Percentiles rank a stretch among this genome's conserved stretches.
phyloP scores from a whole-genome alignment of 1,140 invertebrate species.

The Hycleus phaleratus region DNA sequence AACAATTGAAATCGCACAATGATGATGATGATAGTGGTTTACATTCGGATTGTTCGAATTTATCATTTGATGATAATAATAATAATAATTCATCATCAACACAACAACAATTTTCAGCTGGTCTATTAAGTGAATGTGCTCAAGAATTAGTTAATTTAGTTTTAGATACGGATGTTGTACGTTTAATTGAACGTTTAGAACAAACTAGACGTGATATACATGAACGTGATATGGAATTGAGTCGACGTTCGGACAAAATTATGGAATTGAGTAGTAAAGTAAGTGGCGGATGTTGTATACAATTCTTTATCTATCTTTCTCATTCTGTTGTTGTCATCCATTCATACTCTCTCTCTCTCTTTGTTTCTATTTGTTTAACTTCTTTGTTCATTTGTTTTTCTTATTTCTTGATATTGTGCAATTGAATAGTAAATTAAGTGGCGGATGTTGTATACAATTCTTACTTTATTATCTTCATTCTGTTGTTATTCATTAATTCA shows the following conservation, averaged over 20 bases:
- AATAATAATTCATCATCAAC: not conserved
- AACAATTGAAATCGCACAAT: slow-evolving; percentile 62
- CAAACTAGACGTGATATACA: slow-evolving; percentile 63
- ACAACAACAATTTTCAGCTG: slow-evolving; percentile 28
- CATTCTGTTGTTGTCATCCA: no score
- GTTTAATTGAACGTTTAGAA: slow-evolving; percentile 72
- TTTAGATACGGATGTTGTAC: slow-evolving; percentile 65
- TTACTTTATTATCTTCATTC: no score
- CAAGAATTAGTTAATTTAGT: slow-evolving; percentile 65
- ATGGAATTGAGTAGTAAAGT: slow-evolving; percentile 74
- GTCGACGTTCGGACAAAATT: slow-evolving; percentile 68
- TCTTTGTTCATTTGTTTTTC: no score
- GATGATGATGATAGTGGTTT: slow-evolving; percentile 57
- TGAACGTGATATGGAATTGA: slow-evolving; percentile 70
- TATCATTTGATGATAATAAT: slow-evolving; percentile 39
- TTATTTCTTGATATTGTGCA: no score
- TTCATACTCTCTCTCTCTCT: no score
- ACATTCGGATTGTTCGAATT: slow-evolving; percentile 49
- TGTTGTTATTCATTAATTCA: no score
- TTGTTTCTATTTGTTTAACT: no score
- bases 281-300: slow-evolving; percentile 26
- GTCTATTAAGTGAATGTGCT: slow-evolving; percentile 47
- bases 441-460: no score
- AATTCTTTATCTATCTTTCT: no score
- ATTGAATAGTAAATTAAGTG: no score